Percentiles rank a stretch among this genome's conserved stretches.
phyloP scores from a whole-genome alignment of 23 tunicate genomes.

The Clavelina lepadiformis region DNA sequence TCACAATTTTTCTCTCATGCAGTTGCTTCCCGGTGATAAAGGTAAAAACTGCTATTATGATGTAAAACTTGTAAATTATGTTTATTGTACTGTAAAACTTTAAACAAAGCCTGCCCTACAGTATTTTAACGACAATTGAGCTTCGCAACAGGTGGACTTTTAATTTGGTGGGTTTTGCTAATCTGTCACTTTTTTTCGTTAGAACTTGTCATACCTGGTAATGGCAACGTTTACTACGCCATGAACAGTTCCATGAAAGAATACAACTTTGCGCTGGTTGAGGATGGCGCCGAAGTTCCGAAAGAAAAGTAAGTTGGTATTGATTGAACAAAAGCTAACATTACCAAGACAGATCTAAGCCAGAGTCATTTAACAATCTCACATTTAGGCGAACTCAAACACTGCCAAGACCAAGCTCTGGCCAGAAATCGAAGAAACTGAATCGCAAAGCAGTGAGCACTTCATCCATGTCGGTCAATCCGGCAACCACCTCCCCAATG shows the following conservation, averaged over 20 bases:
- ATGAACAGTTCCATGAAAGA: conserved; percentile 58
- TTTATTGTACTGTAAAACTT: too few relatives aligned
- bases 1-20: conserved; percentile 42
- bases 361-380: background rate
- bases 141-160: background rate
- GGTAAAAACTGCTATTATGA: too few relatives aligned
- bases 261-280: conserved; percentile 51
- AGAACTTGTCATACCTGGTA: conserved; percentile 68
- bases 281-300: conserved; percentile 65
- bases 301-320: conserved; percentile 10
- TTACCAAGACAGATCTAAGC: background rate
- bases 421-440: conserved; percentile 15
- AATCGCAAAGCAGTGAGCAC: conserved; percentile 26
- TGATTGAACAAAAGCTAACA: too few relatives aligned
- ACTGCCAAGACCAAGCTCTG: background rate
- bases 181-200: conserved; percentile 3
- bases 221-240: conserved; percentile 75
- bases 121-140: too few relatives aligned
- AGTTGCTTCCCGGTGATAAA: conserved; percentile 51
- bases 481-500: conserved; percentile 46
- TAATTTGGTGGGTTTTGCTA: background rate
- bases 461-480: conserved; percentile 10
- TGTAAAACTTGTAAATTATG: too few relatives aligned
- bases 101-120: too few relatives aligned
- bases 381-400: background rate